Evolutionary conservation across 2,113 vertebrate genomes (phyloP).

Genomic region (Coryphaenoides rupestris): DNA sequence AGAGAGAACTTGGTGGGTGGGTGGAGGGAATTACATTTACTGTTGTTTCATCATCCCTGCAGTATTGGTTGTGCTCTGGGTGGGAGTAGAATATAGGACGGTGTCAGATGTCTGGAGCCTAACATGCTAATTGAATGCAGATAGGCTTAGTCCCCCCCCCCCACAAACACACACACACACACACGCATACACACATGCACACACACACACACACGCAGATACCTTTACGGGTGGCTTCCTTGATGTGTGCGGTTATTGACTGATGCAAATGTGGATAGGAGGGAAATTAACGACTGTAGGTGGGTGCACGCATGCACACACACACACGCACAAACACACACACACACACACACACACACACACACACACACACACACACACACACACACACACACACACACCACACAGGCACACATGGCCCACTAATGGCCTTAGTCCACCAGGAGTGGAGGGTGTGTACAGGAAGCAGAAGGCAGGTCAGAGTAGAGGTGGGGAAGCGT

Average conservation of each 20-base stretch:
- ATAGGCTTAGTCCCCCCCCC: neutral
- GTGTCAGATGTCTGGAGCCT: no score
- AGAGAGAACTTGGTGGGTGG: conserved; percentile 32
- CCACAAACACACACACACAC: conserved; percentile 4
- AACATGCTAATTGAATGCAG: no score
- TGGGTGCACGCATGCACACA: no score
- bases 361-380: neutral
- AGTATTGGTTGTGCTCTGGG: no score
- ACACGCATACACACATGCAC: neutral
- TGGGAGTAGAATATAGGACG: no score
- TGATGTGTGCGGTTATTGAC: neutral
- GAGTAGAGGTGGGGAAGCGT: conserved; percentile 1
- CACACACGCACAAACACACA: conserved; percentile 10
- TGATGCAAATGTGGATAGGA: neutral
- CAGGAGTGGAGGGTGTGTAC: neutral
- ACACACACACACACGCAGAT: conserved; percentile 9
- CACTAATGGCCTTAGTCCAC: conserved; percentile 5
- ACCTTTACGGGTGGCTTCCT: conserved; percentile 1
- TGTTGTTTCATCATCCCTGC: no score
- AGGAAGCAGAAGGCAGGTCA: conserved; percentile 13
- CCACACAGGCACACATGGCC: neutral
- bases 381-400: conserved; percentile 7
- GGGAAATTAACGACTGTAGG: no score
- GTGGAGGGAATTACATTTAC: no score
- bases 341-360: conserved; percentile 5